Evolutionary conservation across 1,140 invertebrate genomes (phyloP).

Genomic region (Helicoverpa zea): DNA sequence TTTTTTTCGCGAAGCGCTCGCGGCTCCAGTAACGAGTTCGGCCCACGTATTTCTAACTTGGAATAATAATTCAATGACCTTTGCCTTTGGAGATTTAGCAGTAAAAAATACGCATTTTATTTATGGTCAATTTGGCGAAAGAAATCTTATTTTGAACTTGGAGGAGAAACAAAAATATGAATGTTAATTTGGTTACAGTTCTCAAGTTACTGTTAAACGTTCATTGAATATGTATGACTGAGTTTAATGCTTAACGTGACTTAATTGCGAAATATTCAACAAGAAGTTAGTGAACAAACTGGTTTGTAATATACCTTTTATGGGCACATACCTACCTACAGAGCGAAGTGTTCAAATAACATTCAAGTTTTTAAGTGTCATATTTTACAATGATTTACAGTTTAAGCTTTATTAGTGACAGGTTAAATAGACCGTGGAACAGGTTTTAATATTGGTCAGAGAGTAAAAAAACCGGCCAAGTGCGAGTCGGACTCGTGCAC

Average conservation of each 20-base stretch:
- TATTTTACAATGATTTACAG: slow-evolving; percentile 1
- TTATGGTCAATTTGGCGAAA: not conserved
- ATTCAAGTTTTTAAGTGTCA: slow-evolving; percentile 18
- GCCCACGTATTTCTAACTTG: slow-evolving; percentile 53
- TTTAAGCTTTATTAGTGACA: slow-evolving; percentile 6
- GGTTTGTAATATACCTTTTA: slow-evolving; percentile 44
- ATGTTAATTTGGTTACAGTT: slow-evolving; percentile 33
- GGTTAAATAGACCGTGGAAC: not conserved
- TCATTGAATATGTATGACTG: slow-evolving; percentile 49
- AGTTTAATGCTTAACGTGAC: slow-evolving; percentile 44
- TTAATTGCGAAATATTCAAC: slow-evolving; percentile 50
- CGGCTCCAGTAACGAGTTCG: slow-evolving; percentile 35
- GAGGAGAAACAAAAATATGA: slow-evolving; percentile 10
- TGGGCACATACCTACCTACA: not conserved
- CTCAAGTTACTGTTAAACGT: slow-evolving; percentile 49
- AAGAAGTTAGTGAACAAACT: slow-evolving; percentile 41
- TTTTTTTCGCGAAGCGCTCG: slow-evolving; percentile 42
- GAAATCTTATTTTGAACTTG: not conserved
- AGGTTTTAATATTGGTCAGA: not conserved
- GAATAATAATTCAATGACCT: slow-evolving; percentile 51
- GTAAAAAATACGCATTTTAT: not conserved
- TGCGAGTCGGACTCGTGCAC: too few species aligned
- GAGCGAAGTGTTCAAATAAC: slow-evolving; percentile 21
- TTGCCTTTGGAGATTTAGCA: slow-evolving; percentile 27
- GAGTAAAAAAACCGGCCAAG: too few species aligned